These are phyloP conservation scores for Watsonalla cultraria DNA, from an alignment of 2,888 invertebrate species.

Conservation along the genomic window DNA sequence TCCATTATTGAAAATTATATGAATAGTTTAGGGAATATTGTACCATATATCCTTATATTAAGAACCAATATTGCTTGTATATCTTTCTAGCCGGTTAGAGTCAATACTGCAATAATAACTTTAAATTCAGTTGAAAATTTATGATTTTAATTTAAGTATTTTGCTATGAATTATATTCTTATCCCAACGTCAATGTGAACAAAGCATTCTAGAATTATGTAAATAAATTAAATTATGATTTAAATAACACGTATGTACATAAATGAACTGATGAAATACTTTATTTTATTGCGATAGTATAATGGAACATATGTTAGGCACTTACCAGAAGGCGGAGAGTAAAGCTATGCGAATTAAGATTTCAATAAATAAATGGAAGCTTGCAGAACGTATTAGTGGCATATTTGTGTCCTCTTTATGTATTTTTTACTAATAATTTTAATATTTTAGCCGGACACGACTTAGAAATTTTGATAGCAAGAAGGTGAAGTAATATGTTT, in stretches of 20 bases:
- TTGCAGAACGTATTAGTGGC: constrained; percentile 67
- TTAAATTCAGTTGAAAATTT: too few species aligned
- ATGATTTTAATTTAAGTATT: too few species aligned
- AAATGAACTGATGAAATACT: not conserved
- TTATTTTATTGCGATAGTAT: constrained; percentile 9
- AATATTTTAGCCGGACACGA: not conserved
- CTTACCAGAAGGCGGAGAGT: constrained; percentile 77
- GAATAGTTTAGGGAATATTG: too few species aligned
- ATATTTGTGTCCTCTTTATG: constrained; percentile 34
- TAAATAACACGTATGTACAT: not conserved
- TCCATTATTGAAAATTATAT: too few species aligned
- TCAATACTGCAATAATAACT: too few species aligned
- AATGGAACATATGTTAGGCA: constrained; percentile 38
- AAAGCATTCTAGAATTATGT: too few species aligned
- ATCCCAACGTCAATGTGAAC: too few species aligned
- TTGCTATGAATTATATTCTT: too few species aligned
- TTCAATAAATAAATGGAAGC: constrained; percentile 69
- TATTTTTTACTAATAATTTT: constrained; percentile 9
- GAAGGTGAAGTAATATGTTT: constrained; percentile 21
- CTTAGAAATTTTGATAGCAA: constrained; percentile 5
- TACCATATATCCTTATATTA: too few species aligned
- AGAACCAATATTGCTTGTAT: too few species aligned
- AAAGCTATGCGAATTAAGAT: constrained; percentile 69
- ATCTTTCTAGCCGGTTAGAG: too few species aligned
- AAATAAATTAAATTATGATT: not conserved